Base-by-base conservation (phyloP, 1,140 invertebrate species). In the Sminthurinus signatus region DNA sequence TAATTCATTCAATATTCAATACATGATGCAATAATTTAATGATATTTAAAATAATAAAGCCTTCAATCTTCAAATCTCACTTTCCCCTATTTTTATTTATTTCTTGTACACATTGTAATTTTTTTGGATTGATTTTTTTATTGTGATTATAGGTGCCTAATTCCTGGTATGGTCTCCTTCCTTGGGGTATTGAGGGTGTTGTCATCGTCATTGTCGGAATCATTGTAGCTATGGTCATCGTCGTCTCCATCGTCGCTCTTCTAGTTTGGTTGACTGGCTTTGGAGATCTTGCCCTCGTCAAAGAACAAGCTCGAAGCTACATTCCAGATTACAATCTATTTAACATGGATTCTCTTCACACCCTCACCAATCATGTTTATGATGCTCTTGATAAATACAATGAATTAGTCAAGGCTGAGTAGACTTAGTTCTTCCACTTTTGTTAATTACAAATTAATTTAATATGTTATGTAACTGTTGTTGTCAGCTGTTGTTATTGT, bases 141-240 rank as follows among this genome's bases (percentile, higher is more conserved):
- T 28, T 21, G 25, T 21, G 14, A 23, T 21, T 28, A 27, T 50
- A 72, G 70, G 70, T 72, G 19, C 70, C 70, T 15, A 72, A 72
- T 59, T 62, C 64, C 31, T 69, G 67, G 70, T 69, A 69, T 25
- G 70, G 70, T 31, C 48, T 72, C 4, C 55, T 72, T 17, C 70
- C 70, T 2, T 72, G 70, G 70, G 70, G 70, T 23, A 67, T 67
- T 60, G 70, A 72, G 59, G 70, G 70, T n/a, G 70, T 72, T 10
- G 65, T 72, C 23, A 66, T 72, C 39, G 70, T 69, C 23, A 64
- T 69, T 48, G 67, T 64, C 2, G 70, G 64, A 17, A 64, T 72
- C 39, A 72, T 72, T 36, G 65, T 72, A 2, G 69, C 68, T 61
- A 57, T 54, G n/a, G 61, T 72, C 56, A 69, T 72, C 44, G 64